These are phyloP conservation scores for Halictus quadricinctus DNA, from an alignment of 2,888 invertebrate genomes.

Conservation along the genomic window DNA sequence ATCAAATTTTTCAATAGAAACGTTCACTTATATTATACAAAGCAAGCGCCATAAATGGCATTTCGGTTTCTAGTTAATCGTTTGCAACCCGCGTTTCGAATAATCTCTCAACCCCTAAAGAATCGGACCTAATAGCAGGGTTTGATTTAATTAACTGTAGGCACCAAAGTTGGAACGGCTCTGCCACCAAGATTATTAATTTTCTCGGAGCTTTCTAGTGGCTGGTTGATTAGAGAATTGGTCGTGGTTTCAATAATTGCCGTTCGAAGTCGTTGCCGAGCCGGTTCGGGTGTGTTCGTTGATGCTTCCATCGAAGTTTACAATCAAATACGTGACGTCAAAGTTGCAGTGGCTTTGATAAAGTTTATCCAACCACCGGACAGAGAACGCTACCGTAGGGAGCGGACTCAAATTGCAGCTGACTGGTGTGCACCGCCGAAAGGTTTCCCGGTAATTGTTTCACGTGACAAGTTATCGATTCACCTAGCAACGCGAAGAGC, in stretches of 20 bases:
- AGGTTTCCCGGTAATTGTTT: constrained; percentile 61
- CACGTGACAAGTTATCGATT: constrained; percentile 55
- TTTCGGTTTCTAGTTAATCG: neutral
- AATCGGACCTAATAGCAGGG: neutral
- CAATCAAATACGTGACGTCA: constrained; percentile 36
- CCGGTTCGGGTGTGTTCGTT: constrained; percentile 24
- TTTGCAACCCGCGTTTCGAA: neutral
- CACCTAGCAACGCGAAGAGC: constrained; percentile 13
- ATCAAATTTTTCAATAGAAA: neutral
- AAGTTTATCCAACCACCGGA: constrained; percentile 59
- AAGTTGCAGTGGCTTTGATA: constrained; percentile 57
- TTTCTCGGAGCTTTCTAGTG: neutral
- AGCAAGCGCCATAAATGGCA: neutral
- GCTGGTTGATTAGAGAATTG: neutral
- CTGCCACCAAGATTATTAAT: neutral
- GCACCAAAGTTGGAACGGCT: neutral
- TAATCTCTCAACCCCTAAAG: neutral
- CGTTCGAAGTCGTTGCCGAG: neutral
- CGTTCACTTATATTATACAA: neutral
- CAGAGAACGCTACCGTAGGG: constrained; percentile 42
- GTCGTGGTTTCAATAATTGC: constrained; percentile 22
- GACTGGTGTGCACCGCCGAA: constrained; percentile 51
- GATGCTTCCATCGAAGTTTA: constrained; percentile 46
- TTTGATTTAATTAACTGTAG: constrained; percentile 8
- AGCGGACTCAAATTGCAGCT: constrained; percentile 49